Percentiles rank a stretch among this genome's conserved stretches.
Evolutionary conservation across 2,888 invertebrate genomes (phyloP).

Genomic region (Hofmannophila pseudospretella): DNA sequence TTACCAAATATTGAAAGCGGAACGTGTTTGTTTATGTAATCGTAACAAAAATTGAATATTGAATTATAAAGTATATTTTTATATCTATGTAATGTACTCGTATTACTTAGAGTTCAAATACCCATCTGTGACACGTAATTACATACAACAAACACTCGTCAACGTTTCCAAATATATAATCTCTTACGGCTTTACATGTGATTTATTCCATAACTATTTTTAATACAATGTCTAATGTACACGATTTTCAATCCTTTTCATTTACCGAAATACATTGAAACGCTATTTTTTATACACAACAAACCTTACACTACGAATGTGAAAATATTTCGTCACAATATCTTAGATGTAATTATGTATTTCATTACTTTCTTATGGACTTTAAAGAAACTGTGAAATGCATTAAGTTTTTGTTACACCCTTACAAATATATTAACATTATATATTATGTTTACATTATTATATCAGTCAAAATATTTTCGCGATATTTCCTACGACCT

Average conservation of each 20-base stretch:
- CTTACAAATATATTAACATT: conserved; percentile 74
- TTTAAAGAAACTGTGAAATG: conserved; percentile 76
- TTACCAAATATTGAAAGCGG: conserved; percentile 16
- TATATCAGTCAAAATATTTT: conserved; percentile 76
- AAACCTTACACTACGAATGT: conserved; percentile 72
- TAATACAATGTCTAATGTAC: conserved; percentile 71
- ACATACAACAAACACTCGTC: conserved; percentile 70
- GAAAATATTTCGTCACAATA: conserved; percentile 74
- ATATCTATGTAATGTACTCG: conserved; percentile 42
- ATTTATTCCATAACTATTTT: conserved; percentile 61
- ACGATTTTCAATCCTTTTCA: conserved; percentile 53
- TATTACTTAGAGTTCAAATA: conserved; percentile 53
- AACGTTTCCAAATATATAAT: conserved; percentile 75
- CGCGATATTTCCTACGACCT: conserved; percentile 54
- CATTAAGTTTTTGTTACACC: conserved; percentile 72
- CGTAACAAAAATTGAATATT: conserved; percentile 39
- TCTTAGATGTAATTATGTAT: conserved; percentile 52
- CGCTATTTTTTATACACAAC: conserved; percentile 72
- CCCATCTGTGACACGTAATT: conserved; percentile 64
- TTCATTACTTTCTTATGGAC: conserved; percentile 66
- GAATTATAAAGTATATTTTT: conserved; percentile 49
- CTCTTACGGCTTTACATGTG: conserved; percentile 68
- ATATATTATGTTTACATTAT: conserved; percentile 63
- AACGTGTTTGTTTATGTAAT: conserved; percentile 20
- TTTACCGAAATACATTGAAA: conserved; percentile 62